These are phyloP conservation scores for Glyphotaelius pellucidus DNA, from an alignment of 2,888 invertebrate species.

Conservation along the genomic window DNA sequence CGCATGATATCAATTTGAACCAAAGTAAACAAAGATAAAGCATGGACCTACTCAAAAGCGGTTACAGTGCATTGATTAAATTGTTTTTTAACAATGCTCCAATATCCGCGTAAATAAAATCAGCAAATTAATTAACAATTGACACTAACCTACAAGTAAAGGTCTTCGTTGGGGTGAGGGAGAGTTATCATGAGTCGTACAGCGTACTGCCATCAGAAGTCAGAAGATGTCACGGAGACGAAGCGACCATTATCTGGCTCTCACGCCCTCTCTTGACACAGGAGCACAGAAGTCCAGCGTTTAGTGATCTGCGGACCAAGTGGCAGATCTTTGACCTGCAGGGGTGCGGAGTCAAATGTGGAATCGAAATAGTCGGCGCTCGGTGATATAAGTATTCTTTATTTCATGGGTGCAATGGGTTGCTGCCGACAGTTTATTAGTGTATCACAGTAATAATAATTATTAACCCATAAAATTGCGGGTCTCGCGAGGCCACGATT, in stretches of 20 bases:
- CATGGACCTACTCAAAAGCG: not conserved
- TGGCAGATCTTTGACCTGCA: slow-evolving; percentile 49
- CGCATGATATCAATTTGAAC: not conserved
- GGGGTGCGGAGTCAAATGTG: slow-evolving; percentile 38
- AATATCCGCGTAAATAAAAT: not conserved
- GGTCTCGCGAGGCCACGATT: slow-evolving; percentile 56
- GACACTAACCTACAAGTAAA: not conserved
- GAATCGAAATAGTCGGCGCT: slow-evolving; percentile 47
- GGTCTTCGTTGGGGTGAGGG: not conserved
- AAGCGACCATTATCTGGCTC: slow-evolving; percentile 34
- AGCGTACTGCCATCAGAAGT: not conserved
- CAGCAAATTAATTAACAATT: not conserved
- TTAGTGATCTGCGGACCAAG: not conserved
- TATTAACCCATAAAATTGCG: slow-evolving; percentile 65
- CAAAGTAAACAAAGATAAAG: not conserved
- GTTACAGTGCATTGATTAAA: not conserved
- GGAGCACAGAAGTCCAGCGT: not conserved
- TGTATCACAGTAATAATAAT: slow-evolving; percentile 7
- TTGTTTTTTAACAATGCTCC: not conserved
- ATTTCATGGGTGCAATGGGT: slow-evolving; percentile 48
- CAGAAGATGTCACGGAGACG: not conserved
- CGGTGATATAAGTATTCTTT: slow-evolving; percentile 29
- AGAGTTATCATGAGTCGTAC: slow-evolving; percentile 17
- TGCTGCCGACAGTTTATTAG: slow-evolving; percentile 55
- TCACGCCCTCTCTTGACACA: slow-evolving; percentile 36